Evolutionary conservation across 2,888 invertebrate species (phyloP), one percentile per base, ranked within the genome.

Genomic region (Pachycephus smyrnensis): DNA sequence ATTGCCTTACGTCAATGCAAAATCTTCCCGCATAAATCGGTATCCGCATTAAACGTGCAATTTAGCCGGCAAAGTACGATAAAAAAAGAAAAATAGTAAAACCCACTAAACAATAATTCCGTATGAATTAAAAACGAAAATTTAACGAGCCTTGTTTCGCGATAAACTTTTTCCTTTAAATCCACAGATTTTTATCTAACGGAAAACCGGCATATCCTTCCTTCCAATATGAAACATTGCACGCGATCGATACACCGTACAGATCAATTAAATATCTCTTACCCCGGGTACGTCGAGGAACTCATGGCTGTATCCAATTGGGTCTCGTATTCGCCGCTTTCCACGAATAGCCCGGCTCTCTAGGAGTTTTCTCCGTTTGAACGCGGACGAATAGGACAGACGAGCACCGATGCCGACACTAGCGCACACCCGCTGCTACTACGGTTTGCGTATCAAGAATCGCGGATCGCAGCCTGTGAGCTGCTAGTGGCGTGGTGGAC

Each of bases 391-490:
- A 82, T 77, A 76, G 30, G 30, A 31, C 40, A 71, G 37, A 71
- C 71, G 73, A 83, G 80, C 83, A 84, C 86, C 88, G 89, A 89
- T 88, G 86, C 87, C 86, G 86, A 88, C 86, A 86, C 88, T 87
- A 84, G 84, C 88, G 86, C 89, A 88, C 86, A 86, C 85, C 85
- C 87, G 86, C 85, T 86, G 86, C 89, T 88, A 89, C 90, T 89
- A 87, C 83, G 77, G 80, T 76, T 78, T 73, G 77, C 69, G 55
- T 55, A 55, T 55, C 55, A 55, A 55, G 55, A 55, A 55, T 55
- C 23, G 55, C 55, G 55, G 55, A 55, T 77, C 71, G 80, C 80
- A 69, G 74, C 33, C 30, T 33, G 31, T 33, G 71, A 71, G 31
- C 71, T 71, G 12, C 71, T 31, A 71, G 71, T 32, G 32, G 71